Percentiles rank a stretch among this genome's conserved stretches.
These are phyloP conservation scores for Chrysemys picta DNA, from an alignment of 2,113 vertebrate genomes.

Conservation along the genomic window DNA sequence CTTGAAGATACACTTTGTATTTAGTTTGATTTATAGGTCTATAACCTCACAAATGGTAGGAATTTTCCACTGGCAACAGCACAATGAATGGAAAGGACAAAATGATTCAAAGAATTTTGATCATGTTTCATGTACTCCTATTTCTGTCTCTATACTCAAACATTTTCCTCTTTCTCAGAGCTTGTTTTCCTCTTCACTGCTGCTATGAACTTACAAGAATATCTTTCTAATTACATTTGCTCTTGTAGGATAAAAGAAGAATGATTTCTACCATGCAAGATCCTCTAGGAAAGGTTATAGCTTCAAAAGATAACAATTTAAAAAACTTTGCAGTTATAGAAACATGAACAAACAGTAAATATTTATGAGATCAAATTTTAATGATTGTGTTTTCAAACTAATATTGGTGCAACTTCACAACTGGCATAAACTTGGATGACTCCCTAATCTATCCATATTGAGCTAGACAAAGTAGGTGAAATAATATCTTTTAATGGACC, in stretches of 20 bases:
- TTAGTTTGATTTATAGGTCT: conserved; percentile 65
- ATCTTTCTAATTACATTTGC: not conserved
- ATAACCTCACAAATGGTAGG: conserved; percentile 24
- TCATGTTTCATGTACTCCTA: not conserved
- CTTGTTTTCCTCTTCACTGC: not conserved
- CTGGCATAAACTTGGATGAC: not conserved
- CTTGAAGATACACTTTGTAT: conserved; percentile 63
- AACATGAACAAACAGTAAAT: not conserved
- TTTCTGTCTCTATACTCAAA: conserved; percentile 16
- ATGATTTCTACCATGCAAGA: not conserved
- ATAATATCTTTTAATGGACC: too few relatives aligned
- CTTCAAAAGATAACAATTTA: not conserved
- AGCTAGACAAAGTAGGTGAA: too few relatives aligned
- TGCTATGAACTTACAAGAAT: not conserved
- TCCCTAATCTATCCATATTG: not conserved
- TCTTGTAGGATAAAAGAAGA: not conserved
- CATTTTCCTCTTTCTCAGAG: conserved; percentile 1
- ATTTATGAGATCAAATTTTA: not conserved
- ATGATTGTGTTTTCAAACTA: not conserved
- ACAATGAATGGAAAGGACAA: conserved; percentile 42
- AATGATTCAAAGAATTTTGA: not conserved
- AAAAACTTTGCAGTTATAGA: not conserved
- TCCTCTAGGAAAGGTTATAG: not conserved
- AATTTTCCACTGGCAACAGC: conserved; percentile 49
- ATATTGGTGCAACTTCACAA: not conserved